Percentiles rank a stretch among this genome's conserved stretches.
phyloP scores from a whole-genome alignment of 2,797 vertebrate genomes.

The Lycodopsis pacificus region DNA sequence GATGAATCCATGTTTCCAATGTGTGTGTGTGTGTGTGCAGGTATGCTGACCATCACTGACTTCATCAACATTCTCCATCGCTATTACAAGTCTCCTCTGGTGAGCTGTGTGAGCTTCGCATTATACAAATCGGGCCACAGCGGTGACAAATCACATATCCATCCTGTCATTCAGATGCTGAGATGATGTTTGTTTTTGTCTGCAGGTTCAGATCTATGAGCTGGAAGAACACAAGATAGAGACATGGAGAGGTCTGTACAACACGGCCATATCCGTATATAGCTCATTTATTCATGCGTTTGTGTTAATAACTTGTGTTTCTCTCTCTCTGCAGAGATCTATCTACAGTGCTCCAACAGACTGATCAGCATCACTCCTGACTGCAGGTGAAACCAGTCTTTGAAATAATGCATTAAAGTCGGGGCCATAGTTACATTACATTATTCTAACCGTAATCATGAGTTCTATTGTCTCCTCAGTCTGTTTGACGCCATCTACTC shows the following conservation, averaged over 20 bases:
- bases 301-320: neutral
- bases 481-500: conserved; percentile 98
- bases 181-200: conserved; percentile 43
- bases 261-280: neutral
- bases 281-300: neutral
- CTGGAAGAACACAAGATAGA: conserved; percentile 98
- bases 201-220: conserved; percentile 97
- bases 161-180: neutral
- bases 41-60: conserved; percentile 99
- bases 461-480: conserved; percentile 77
- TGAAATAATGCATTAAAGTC: no score
- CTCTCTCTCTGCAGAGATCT: conserved; percentile 87
- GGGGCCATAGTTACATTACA: neutral
- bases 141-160: neutral
- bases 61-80: conserved; percentile 99
- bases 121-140: no score
- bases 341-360: conserved; percentile 94
- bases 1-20: neutral
- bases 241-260: conserved; percentile 94
- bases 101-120: conserved; percentile 65
- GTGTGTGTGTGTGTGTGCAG: conserved; percentile 73
- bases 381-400: conserved; percentile 87
- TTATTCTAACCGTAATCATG: neutral
- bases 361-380: conserved; percentile 98
- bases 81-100: conserved; percentile 96